These are phyloP conservation scores for Netelia virgata DNA, from an alignment of 2,888 invertebrate genomes.

Conservation along the genomic window DNA sequence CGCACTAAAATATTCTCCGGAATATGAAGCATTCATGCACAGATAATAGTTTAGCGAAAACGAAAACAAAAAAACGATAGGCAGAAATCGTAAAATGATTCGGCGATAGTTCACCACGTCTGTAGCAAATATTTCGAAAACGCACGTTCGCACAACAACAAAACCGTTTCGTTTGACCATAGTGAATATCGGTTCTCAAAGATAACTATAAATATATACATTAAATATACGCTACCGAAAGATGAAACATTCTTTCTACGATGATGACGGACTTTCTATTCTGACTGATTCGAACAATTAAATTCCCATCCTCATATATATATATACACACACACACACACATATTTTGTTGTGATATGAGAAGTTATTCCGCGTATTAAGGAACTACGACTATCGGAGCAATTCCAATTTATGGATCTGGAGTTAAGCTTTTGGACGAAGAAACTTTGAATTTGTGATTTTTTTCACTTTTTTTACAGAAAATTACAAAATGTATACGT, in stretches of 20 bases:
- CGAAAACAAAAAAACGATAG: not conserved
- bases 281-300: slow-evolving; percentile 14
- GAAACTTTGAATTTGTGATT: not conserved
- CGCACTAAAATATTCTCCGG: not conserved
- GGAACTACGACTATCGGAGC: not conserved
- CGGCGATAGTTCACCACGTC: slow-evolving; percentile 9
- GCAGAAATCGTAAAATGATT: slow-evolving; percentile 20
- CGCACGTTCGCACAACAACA: slow-evolving; percentile 24
- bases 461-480: not conserved
- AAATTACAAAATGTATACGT: not conserved
- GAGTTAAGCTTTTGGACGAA: too few relatives aligned
- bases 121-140: not conserved
- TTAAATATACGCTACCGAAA: not conserved
- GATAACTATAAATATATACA: slow-evolving; percentile 4
- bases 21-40: not conserved
- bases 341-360: not conserved
- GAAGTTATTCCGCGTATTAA: not conserved
- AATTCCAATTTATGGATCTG: not conserved
- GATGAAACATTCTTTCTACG: slow-evolving; percentile 16
- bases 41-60: not conserved
- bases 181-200: not conserved
- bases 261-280: slow-evolving; percentile 3
- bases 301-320: not conserved
- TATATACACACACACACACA: too few relatives aligned
- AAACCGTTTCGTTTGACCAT: not conserved